phyloP scores from a whole-genome alignment of 2,113 vertebrate genomes.

The Mormyrus iriodes region DNA sequence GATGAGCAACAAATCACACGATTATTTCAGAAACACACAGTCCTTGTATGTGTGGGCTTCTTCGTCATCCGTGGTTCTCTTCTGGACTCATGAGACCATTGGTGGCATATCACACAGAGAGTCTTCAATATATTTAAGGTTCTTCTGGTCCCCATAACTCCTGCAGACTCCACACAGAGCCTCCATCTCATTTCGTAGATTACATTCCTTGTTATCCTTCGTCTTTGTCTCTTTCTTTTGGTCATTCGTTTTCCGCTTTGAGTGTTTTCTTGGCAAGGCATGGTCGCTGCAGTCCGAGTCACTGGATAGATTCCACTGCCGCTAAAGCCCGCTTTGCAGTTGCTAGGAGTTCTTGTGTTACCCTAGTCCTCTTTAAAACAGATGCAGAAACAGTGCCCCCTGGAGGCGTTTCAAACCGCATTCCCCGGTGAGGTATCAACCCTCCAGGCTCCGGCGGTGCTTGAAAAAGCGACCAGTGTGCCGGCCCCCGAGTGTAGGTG shows the following conservation, averaged over 20 bases:
- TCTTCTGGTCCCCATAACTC: neutral
- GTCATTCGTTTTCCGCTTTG: neutral
- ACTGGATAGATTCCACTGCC: neutral
- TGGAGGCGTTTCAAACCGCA: neutral
- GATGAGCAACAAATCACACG: neutral
- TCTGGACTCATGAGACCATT: neutral
- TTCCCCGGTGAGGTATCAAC: neutral
- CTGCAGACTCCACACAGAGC: neutral
- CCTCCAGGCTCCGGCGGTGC: neutral
- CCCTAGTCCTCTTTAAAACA: neutral
- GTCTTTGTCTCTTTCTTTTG: neutral
- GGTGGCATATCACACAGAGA: neutral
- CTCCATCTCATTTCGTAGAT: neutral
- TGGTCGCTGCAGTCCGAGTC: neutral
- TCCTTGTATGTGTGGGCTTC: neutral
- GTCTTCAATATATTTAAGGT: neutral
- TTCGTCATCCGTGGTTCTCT: neutral
- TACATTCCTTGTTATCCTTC: neutral
- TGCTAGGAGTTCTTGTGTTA: neutral
- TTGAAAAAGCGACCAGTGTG: neutral
- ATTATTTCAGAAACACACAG: neutral
- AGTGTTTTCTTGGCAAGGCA: neutral
- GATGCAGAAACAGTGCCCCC: neutral
- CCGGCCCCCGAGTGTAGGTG: neutral
- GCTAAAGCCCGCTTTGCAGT: neutral